Evolutionary conservation across 2,797 vertebrate genomes (phyloP).

Genomic region (Atherinosoma microstoma): DNA sequence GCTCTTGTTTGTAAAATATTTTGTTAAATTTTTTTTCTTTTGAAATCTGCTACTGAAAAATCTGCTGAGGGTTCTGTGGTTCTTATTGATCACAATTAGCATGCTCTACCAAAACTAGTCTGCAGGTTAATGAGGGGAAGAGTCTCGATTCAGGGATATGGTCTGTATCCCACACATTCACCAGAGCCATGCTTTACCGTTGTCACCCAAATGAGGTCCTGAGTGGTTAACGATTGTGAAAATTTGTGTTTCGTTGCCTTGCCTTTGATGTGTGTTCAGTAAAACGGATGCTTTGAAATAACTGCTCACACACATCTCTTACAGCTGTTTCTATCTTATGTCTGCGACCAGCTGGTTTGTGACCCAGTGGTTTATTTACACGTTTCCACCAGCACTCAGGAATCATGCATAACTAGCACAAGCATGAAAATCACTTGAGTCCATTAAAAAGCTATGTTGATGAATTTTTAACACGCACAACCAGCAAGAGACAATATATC

Average conservation of each 20-base stretch:
- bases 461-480: slow-evolving; percentile 26
- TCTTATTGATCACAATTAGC: slow-evolving; percentile 22
- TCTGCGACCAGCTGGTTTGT: slow-evolving; percentile 17
- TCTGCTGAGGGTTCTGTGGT: slow-evolving; percentile 22
- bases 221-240: slow-evolving; percentile 29
- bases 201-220: slow-evolving; percentile 44
- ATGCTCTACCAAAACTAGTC: slow-evolving; percentile 29
- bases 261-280: slow-evolving; percentile 41
- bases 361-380: slow-evolving; percentile 27
- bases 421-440: slow-evolving; percentile 25
- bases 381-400: slow-evolving; percentile 72
- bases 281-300: slow-evolving; percentile 29
- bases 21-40: slow-evolving; percentile 17
- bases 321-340: slow-evolving; percentile 34
- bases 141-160: slow-evolving; percentile 67
- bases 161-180: slow-evolving; percentile 48
- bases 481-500: slow-evolving; percentile 33
- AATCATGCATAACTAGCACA: slow-evolving; percentile 40
- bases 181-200: slow-evolving; percentile 57
- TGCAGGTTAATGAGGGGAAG: slow-evolving; percentile 28
- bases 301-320: slow-evolving; percentile 53
- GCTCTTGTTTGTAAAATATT: slow-evolving; percentile 24
- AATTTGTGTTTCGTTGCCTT: slow-evolving; percentile 52
- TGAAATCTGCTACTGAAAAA: slow-evolving; percentile 16
- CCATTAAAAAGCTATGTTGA: slow-evolving; percentile 22